Evolutionary conservation across 2,113 vertebrate species (phyloP).

Genomic region (Ammodytes marinus): DNA sequence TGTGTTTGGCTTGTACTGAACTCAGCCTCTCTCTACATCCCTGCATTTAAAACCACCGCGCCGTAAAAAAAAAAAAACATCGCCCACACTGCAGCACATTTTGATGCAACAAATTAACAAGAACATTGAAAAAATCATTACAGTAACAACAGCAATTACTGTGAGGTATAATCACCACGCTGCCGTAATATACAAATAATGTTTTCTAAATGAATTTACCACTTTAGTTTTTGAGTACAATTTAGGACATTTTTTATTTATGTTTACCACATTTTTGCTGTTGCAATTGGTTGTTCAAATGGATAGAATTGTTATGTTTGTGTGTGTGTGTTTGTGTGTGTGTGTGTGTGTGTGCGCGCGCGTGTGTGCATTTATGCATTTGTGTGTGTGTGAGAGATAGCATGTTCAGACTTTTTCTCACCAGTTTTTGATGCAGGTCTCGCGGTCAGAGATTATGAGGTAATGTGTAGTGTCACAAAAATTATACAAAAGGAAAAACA

Average conservation of each 20-base stretch:
- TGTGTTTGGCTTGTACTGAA: constrained; percentile 77
- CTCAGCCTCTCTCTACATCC: constrained; percentile 69
- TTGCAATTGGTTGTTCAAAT: constrained; percentile 14
- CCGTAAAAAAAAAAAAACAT: background rate
- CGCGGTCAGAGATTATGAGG: background rate
- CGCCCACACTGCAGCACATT: constrained; percentile 23
- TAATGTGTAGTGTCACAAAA: background rate
- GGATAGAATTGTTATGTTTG: background rate
- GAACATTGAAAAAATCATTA: constrained; percentile 26
- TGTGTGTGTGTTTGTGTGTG: background rate
- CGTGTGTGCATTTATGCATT: background rate
- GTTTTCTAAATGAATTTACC: constrained; percentile 9
- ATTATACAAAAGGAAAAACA: background rate
- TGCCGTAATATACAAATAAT: constrained; percentile 26
- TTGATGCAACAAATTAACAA: constrained; percentile 44
- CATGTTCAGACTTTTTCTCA: constrained; percentile 15
- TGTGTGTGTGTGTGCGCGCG: constrained; percentile 8
- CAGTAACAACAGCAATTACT: constrained; percentile 37
- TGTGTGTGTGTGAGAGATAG: background rate
- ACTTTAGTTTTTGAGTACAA: constrained; percentile 35
- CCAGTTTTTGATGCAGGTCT: constrained; percentile 5
- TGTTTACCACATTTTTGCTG: constrained; percentile 24
- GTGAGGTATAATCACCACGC: constrained; percentile 25
- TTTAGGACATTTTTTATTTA: constrained; percentile 27
- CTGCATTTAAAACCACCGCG: constrained; percentile 21